Evolutionary conservation across 2,113 vertebrate species (phyloP).

Genomic region (Cardinalis cardinalis): DNA sequence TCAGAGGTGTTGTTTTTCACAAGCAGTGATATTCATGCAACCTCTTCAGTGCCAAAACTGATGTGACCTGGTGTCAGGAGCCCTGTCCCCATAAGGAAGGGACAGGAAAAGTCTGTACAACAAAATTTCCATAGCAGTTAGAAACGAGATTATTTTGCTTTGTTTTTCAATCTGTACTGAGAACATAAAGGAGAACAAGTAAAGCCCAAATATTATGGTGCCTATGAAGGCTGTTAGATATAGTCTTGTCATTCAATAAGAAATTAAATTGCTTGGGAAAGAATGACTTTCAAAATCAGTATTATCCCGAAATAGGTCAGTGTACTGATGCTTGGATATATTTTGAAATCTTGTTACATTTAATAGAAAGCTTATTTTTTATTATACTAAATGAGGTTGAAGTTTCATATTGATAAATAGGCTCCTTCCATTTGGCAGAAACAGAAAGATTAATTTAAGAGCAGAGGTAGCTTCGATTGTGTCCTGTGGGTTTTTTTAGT

Average conservation of each 20-base stretch:
- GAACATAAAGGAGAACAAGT: accelerated
- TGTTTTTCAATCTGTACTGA: not conserved
- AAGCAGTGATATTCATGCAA: accelerated
- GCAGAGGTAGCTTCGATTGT: not conserved
- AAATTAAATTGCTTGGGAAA: not conserved
- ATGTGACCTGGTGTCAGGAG: not conserved
- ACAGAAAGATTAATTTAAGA: not conserved
- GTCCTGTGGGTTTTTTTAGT: not conserved
- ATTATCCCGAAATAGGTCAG: not conserved
- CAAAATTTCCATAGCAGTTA: not conserved
- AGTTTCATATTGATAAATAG: constrained; percentile 19
- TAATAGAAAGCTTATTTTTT: constrained; percentile 13
- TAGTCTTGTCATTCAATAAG: not conserved
- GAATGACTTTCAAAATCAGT: not conserved
- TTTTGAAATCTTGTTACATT: constrained; percentile 20
- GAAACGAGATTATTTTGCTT: not conserved
- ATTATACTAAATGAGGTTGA: not conserved
- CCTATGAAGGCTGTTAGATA: not conserved
- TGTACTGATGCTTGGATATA: not conserved
- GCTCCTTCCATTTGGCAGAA: constrained; percentile 1
- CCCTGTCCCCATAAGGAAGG: not conserved
- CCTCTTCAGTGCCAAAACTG: not conserved
- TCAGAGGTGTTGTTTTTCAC: not conserved
- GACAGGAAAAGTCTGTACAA: not conserved
- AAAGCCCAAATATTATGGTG: not conserved